Base-by-base conservation (phyloP, 2,888 invertebrate species). In the Mylabris sibirica region DNA sequence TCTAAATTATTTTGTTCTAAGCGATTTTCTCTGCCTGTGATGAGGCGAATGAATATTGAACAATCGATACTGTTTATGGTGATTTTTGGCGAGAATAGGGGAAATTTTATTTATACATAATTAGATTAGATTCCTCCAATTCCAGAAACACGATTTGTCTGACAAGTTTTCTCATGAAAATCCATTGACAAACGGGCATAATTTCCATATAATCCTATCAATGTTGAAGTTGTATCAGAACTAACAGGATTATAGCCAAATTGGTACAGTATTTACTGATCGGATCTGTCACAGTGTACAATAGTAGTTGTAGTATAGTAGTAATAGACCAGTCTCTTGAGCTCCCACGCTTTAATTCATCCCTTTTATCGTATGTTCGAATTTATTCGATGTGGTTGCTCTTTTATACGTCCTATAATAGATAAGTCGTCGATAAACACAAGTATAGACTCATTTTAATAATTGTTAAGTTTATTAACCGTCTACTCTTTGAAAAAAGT, bases 131-230 rank as follows among this genome's bases (percentile, higher is more conserved):
- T 49, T 20, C 20, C 49, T 49, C 49, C 20, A 49, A 20, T 49
- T 49, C 6, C 49, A 2, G 9, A 49, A 49, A 49, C 20, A 49
- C 3, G 49, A 49, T 49, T 49, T 49, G 49, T 3, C 20, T 20
- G 20, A 49, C 11, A 11, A 49, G 20, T 49, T 49, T 49, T 9
- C 49, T 3, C 49, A 49, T 14, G 41, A 41, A 41, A 41, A 41
- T 41, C 4, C 41, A 30, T 26, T 20, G 17, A 3, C 26, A 20
- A 63, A 14, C 26, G 38, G 11, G 59, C 3, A 44, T 63, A 65
- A 80, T 80, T 79, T 80, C 77, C 80, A 80, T 79, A 80, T 79
- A 80, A 80, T 79, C 80, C 78, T 59, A 75, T 80, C 75, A 79
- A 65, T 66, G 73, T 68, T 73, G 69, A 70, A 69, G 72, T 71